phyloP scores from a whole-genome alignment of 1,140 invertebrate species.

The Drosophila nigromelanica region DNA sequence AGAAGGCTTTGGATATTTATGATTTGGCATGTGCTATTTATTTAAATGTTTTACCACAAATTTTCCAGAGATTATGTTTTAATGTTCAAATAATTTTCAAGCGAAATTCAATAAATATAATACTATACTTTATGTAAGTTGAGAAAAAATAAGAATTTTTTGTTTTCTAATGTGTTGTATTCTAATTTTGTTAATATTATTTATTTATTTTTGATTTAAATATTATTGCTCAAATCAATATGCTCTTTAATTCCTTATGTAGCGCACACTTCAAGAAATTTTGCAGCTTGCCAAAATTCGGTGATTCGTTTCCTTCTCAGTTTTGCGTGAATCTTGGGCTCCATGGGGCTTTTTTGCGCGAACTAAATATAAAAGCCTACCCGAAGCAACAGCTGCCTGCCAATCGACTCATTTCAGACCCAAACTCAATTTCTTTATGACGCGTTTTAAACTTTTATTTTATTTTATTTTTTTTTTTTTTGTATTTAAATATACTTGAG shows the following conservation, averaged over 20 bases:
- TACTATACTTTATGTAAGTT: too few relatives aligned
- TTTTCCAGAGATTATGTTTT: background rate
- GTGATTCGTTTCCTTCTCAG: constrained; percentile 42
- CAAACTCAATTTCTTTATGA: constrained; percentile 46
- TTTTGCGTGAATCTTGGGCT: constrained; percentile 23
- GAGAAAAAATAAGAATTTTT: too few relatives aligned
- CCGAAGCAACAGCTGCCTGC: constrained; percentile 64
- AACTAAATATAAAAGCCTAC: constrained; percentile 37
- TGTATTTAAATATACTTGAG: constrained; percentile 75
- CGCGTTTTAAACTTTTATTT: constrained; percentile 37
- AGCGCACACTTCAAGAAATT: constrained; percentile 40
- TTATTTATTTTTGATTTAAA: too few relatives aligned
- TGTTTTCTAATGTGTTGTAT: constrained; percentile 1
- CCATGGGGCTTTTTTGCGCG: constrained; percentile 49
- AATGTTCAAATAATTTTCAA: too few relatives aligned
- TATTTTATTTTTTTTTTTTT: constrained; percentile 30
- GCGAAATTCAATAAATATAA: too few relatives aligned
- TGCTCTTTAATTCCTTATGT: constrained; percentile 15
- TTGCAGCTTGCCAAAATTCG: constrained; percentile 71
- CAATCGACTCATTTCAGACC: constrained; percentile 43
- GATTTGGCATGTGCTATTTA: background rate
- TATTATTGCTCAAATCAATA: constrained; percentile 4
- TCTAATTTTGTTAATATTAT: too few relatives aligned
- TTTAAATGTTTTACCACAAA: background rate
- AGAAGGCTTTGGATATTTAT: background rate